These are phyloP conservation scores for Varanus komodoensis DNA, from an alignment of 2,113 vertebrate genomes.

Conservation along the genomic window DNA sequence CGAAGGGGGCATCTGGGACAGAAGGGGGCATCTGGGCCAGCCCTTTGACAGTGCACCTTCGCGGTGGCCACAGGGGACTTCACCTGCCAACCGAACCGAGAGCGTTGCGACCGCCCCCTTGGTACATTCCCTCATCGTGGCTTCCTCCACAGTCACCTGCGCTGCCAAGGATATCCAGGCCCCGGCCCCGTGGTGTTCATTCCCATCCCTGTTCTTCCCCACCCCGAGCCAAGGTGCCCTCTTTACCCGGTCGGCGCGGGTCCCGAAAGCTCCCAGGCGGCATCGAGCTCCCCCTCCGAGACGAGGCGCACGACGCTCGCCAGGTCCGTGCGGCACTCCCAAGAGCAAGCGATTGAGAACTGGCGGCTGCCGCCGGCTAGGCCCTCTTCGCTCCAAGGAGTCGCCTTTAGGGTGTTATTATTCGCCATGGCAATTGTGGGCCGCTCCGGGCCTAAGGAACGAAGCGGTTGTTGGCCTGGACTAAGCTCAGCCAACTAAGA, in stretches of 20 bases:
- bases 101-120: no score
- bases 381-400: rapidly evolving
- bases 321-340: slow-evolving; percentile 35
- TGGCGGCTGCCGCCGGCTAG: background rate
- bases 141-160: no score
- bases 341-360: slow-evolving; percentile 30
- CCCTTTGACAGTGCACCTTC: no score
- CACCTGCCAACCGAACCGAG: no score
- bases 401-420: background rate
- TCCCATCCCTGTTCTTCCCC: no score
- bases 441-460: background rate
- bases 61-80: no score
- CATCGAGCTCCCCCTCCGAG: background rate
- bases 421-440: slow-evolving; percentile 24
- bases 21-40: no score
- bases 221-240: no score
- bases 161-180: background rate
- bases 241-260: slow-evolving; percentile 24
- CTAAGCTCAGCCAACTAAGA: background rate
- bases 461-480: background rate
- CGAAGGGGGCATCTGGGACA: no score
- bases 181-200: background rate
- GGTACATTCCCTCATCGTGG: no score
- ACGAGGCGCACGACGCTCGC: slow-evolving; percentile 7
- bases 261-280: background rate